phyloP scores from a whole-genome alignment of 2,888 invertebrate genomes.

The Chorisops tibialis region DNA sequence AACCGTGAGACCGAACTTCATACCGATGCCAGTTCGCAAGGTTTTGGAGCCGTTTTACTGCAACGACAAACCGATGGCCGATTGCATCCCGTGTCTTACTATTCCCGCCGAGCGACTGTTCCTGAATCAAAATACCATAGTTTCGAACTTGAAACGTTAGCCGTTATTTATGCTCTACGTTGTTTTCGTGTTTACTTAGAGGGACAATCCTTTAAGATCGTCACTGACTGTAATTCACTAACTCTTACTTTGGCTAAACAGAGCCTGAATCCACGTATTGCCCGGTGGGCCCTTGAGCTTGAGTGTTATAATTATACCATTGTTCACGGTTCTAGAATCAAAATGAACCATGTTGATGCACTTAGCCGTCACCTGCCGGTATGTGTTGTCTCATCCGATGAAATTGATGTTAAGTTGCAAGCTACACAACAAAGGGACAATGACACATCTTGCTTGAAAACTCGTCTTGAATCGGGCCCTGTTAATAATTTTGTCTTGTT shows the following conservation, averaged over 20 bases:
- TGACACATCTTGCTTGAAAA: too few species aligned
- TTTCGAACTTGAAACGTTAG: slow-evolving; percentile 41
- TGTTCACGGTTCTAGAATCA: slow-evolving; percentile 27
- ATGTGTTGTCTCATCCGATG: too few species aligned
- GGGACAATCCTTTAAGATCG: slow-evolving; percentile 38
- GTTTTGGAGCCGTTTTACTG: slow-evolving; percentile 38
- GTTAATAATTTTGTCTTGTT: too few species aligned
- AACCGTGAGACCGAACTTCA: slow-evolving; percentile 39
- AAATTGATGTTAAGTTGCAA: too few species aligned
- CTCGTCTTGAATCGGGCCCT: too few species aligned
- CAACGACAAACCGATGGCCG: slow-evolving; percentile 34
- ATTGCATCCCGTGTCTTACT: slow-evolving; percentile 40
- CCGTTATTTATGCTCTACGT: slow-evolving; percentile 38
- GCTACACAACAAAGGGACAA: too few species aligned
- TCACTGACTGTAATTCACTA: slow-evolving; percentile 40
- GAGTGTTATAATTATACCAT: too few species aligned
- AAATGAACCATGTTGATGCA: too few species aligned
- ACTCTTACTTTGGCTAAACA: slow-evolving; percentile 29
- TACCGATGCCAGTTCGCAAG: slow-evolving; percentile 39
- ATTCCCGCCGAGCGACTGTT: slow-evolving; percentile 38
- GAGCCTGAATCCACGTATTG: slow-evolving; percentile 34
- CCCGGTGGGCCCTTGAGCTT: slow-evolving; percentile 29
- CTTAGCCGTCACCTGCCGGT: too few species aligned
- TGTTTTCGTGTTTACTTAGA: slow-evolving; percentile 38
- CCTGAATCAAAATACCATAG: slow-evolving; percentile 39